A percentile compares a stretch with the other conserved stretches of the same genome.
phyloP scores from a whole-genome alignment of 2,113 vertebrate species.

The Oreochromis niloticus region DNA sequence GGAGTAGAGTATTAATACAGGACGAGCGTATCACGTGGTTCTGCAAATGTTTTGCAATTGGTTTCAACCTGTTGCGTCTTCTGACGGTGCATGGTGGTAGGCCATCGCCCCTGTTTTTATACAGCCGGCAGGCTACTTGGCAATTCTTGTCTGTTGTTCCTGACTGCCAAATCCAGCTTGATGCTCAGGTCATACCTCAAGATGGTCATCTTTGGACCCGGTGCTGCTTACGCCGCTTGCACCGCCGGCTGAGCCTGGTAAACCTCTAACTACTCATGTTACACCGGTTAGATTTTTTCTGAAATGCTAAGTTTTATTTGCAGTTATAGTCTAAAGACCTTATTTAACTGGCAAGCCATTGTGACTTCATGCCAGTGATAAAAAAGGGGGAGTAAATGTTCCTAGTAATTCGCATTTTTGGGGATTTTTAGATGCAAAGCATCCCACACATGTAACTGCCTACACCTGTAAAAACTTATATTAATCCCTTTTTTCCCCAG shows the following conservation, averaged over 20 bases:
- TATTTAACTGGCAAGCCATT: not conserved
- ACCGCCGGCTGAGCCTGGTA: constrained; percentile 68
- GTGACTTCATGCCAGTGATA: not conserved
- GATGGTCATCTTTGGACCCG: constrained; percentile 61
- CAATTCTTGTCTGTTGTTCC: constrained; percentile 45
- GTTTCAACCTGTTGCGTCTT: constrained; percentile 56
- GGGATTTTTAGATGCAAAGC: not conserved
- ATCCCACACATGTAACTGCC: not conserved
- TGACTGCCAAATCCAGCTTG: constrained; percentile 39
- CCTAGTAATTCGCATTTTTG: not conserved
- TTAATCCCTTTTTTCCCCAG: constrained; percentile 63
- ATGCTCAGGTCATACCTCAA: constrained; percentile 51
- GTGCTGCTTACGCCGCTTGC: constrained; percentile 59
- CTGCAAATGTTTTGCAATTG: constrained; percentile 68
- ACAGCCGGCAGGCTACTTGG: constrained; percentile 32
- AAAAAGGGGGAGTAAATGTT: not conserved
- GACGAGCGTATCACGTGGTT: constrained; percentile 55
- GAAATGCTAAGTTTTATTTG: not conserved
- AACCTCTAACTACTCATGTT: constrained; percentile 31
- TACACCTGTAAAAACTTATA: not conserved
- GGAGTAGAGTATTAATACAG: constrained; percentile 64
- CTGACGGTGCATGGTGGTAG: constrained; percentile 54
- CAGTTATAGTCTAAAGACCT: not conserved
- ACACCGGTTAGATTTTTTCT: not conserved
- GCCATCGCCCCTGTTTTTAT: constrained; percentile 71